Evolutionary conservation across 2,113 vertebrate species (phyloP).

Genomic region (Maylandia zebra): DNA sequence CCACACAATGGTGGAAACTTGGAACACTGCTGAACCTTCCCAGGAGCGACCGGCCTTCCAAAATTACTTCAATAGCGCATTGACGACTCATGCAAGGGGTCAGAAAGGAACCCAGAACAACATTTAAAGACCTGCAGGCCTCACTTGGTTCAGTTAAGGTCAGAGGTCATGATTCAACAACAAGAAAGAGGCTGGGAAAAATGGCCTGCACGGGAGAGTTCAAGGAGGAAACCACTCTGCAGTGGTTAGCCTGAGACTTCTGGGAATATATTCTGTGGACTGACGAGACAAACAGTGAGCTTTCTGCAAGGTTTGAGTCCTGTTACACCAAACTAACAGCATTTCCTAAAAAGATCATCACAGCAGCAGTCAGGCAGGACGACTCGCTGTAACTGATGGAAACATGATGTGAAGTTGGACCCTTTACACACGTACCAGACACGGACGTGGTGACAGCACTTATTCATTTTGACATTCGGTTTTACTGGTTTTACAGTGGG

Average conservation of each 20-base stretch:
- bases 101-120: background rate
- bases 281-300: background rate
- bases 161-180: background rate
- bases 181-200: background rate
- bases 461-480: accelerated
- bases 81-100: background rate
- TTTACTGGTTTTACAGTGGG: background rate
- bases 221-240: background rate
- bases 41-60: background rate
- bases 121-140: background rate
- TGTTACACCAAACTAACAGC: background rate
- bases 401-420: background rate
- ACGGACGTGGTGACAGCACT: background rate
- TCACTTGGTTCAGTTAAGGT: accelerated
- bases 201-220: accelerated
- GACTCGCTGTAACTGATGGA: background rate
- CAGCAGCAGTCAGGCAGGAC: background rate
- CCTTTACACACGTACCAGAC: background rate
- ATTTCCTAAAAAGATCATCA: background rate
- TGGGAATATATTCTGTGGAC: background rate
- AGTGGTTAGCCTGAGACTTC: accelerated
- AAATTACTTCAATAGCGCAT: accelerated
- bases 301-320: background rate
- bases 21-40: background rate
- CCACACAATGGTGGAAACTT: background rate